Percentiles rank a stretch among this genome's conserved stretches.
phyloP scores from a whole-genome alignment of 2,797 vertebrate species.

The Oryzias dopingdopingensis region DNA sequence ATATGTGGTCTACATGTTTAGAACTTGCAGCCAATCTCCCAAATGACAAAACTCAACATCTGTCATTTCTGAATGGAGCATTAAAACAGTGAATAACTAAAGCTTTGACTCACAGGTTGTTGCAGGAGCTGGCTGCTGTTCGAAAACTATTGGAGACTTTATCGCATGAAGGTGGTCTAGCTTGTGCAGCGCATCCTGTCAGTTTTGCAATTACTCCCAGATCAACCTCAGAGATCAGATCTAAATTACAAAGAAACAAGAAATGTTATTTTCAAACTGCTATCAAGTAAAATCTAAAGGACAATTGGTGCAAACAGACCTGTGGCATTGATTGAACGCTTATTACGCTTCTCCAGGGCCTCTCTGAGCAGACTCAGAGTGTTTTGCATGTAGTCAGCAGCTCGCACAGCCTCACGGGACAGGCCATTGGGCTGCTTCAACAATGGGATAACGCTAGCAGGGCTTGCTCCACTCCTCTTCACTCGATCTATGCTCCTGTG shows the following conservation, averaged over 20 bases:
- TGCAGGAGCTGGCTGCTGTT: constrained; percentile 79
- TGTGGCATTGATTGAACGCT: constrained; percentile 80
- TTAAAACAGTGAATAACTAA: no score
- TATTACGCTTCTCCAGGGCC: constrained; percentile 30
- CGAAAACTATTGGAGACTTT: constrained; percentile 57
- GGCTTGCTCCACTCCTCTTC: constrained; percentile 38
- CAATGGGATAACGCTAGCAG: constrained; percentile 76
- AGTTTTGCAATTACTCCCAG: constrained; percentile 67
- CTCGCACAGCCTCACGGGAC: constrained; percentile 65
- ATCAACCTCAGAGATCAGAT: constrained; percentile 73
- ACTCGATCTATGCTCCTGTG: constrained; percentile 53
- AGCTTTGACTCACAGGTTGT: constrained; percentile 79
- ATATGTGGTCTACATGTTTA: no score
- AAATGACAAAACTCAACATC: no score
- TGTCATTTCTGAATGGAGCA: no score
- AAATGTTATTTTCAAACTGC: not conserved
- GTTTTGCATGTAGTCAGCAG: constrained; percentile 83
- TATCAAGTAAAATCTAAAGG: not conserved
- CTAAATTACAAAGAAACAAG: constrained; percentile 52
- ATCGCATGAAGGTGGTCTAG: constrained; percentile 38
- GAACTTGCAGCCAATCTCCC: no score
- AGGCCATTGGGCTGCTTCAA: constrained; percentile 80
- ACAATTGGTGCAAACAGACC: constrained; percentile 51
- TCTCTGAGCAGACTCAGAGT: constrained; percentile 74
- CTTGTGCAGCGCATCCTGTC: constrained; percentile 78